Conservation (phyloP, 2,113 vertebrate genomes). For the Mobula hypostoma region DNA sequence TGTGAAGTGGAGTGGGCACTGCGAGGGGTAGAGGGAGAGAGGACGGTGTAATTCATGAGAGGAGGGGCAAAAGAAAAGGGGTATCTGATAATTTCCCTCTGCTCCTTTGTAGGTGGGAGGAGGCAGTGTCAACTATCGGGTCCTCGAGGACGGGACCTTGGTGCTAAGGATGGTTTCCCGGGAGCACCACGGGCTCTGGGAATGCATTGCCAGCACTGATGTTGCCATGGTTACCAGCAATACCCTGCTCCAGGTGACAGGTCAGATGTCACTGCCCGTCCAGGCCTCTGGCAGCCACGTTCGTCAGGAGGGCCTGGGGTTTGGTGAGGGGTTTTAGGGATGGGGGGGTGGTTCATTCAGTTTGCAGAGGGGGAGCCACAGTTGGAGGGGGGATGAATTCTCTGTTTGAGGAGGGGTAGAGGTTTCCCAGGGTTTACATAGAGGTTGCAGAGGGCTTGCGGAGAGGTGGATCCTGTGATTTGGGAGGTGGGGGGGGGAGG, state of each 20-base stretch:
- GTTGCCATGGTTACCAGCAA: slow-evolving; percentile 68
- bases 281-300: too few species aligned
- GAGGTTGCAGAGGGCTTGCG: too few species aligned
- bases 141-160: slow-evolving; percentile 74
- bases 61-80: slow-evolving; percentile 32
- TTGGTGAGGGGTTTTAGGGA: neutral
- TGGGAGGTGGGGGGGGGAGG: neutral
- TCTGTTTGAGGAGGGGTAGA: too few species aligned
- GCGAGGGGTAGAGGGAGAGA: slow-evolving; percentile 41
- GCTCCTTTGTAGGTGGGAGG: slow-evolving; percentile 59
- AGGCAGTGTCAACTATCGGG: slow-evolving; percentile 55
- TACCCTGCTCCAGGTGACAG: slow-evolving; percentile 75
- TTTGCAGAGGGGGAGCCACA: neutral
- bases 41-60: neutral
- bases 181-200: slow-evolving; percentile 82
- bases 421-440: too few species aligned
- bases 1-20: slow-evolving; percentile 13
- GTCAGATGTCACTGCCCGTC: slow-evolving; percentile 52
- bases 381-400: neutral
- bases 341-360: neutral
- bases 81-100: slow-evolving; percentile 37
- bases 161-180: slow-evolving; percentile 71
- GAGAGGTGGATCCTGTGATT: neutral
- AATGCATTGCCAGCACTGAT: slow-evolving; percentile 73
- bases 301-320: neutral